Evolutionary conservation across 2,797 vertebrate genomes (phyloP).

Genomic region (Galago senegalensis): DNA sequence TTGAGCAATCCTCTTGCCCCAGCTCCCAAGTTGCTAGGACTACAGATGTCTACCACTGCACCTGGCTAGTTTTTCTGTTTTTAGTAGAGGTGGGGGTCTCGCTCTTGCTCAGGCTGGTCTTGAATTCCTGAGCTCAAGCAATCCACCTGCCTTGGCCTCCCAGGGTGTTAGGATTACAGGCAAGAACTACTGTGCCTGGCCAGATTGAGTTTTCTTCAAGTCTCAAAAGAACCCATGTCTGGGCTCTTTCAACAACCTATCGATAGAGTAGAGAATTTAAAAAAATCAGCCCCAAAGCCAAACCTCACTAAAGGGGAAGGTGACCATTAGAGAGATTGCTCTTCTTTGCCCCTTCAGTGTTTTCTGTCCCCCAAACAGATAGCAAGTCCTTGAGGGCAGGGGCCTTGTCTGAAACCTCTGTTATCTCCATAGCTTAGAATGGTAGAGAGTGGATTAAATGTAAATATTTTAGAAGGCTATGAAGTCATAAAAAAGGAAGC

Average conservation of each 20-base stretch:
- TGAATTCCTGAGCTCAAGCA: too few species aligned
- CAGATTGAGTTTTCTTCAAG: slow-evolving; percentile 4
- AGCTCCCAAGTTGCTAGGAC: too few species aligned
- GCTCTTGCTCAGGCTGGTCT: too few species aligned
- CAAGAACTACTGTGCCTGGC: too few species aligned
- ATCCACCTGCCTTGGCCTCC: too few species aligned
- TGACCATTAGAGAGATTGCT: neutral
- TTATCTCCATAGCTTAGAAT: neutral
- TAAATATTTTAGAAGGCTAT: neutral
- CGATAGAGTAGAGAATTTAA: neutral
- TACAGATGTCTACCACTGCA: too few species aligned
- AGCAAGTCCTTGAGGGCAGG: neutral
- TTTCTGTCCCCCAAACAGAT: neutral
- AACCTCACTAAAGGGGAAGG: neutral
- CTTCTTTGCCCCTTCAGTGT: neutral
- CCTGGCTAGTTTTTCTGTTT: too few species aligned
- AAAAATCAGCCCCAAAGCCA: neutral
- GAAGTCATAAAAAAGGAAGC: neutral
- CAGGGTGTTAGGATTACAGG: too few species aligned
- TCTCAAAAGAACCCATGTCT: neutral
- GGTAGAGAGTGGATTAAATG: neutral
- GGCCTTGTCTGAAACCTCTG: neutral
- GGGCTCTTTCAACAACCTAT: neutral
- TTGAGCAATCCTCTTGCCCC: too few species aligned
- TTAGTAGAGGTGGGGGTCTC: too few species aligned